Conservation (phyloP, 2,797 vertebrate species). For the Rhyacichthys aspro region DNA sequence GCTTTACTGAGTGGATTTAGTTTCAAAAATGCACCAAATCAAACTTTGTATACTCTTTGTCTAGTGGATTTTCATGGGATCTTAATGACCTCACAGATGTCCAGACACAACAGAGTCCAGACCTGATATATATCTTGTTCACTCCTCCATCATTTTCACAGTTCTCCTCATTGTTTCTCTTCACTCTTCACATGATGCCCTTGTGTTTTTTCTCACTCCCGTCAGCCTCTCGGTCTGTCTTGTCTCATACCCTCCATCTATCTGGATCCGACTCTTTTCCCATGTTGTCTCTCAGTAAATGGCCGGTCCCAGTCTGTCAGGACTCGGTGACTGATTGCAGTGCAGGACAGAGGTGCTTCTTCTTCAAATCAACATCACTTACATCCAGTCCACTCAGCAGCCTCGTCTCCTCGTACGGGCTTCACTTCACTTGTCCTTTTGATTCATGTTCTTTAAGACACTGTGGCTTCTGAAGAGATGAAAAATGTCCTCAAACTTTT, state of each 20-base stretch:
- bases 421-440: neutral
- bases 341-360: slow-evolving; percentile 40
- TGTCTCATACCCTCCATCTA: neutral
- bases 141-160: neutral
- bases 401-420: neutral
- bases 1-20: neutral
- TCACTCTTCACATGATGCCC: neutral
- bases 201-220: neutral
- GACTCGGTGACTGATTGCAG: slow-evolving; percentile 56
- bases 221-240: neutral
- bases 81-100: slow-evolving; percentile 1
- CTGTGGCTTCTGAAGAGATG: neutral
- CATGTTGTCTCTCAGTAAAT: slow-evolving; percentile 17
- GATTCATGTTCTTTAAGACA: neutral
- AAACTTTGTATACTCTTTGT: slow-evolving; percentile 11
- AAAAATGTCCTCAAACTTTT: neutral
- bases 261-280: slow-evolving; percentile 5
- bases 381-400: slow-evolving; percentile 42
- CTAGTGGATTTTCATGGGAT: slow-evolving; percentile 4
- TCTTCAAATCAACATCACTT: slow-evolving; percentile 40
- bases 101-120: neutral
- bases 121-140: slow-evolving; percentile 17
- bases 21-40: neutral
- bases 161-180: slow-evolving; percentile 1
- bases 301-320: slow-evolving; percentile 31